Evolutionary conservation across 1,140 invertebrate genomes (phyloP).

Genomic region (Drosophila santomea): DNA sequence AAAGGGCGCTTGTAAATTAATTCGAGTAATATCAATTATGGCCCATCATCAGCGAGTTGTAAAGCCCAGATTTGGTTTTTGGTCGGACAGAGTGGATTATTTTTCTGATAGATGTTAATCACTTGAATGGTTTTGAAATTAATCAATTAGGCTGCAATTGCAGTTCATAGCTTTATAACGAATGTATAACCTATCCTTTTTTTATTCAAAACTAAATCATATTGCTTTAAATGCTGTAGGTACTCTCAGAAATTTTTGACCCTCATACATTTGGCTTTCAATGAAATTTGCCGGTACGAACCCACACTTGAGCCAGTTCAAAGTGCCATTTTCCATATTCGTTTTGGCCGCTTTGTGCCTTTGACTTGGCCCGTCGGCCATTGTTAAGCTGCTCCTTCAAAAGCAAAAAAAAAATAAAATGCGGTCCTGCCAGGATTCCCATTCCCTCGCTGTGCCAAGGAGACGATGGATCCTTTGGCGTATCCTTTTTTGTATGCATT

Average conservation of each 20-base stretch:
- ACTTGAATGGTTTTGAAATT: not conserved
- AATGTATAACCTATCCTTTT: too few species aligned
- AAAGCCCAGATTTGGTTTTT: slow-evolving; percentile 6
- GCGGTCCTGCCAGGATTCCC: slow-evolving; percentile 4
- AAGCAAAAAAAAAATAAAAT: not conserved
- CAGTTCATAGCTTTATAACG: not conserved
- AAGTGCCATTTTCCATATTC: slow-evolving; percentile 36
- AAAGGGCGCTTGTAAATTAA: slow-evolving; percentile 23
- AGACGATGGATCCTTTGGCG: slow-evolving; percentile 39
- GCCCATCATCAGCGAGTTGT: slow-evolving; percentile 27
- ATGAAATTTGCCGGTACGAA: slow-evolving; percentile 9
- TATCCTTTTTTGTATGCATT: slow-evolving; percentile 44
- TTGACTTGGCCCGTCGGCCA: slow-evolving; percentile 35
- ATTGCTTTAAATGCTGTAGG: not conserved
- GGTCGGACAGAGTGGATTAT: not conserved
- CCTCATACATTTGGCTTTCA: slow-evolving; percentile 1
- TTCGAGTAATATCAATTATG: slow-evolving; percentile 40
- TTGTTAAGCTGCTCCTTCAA: slow-evolving; percentile 35
- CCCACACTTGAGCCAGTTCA: slow-evolving; percentile 15
- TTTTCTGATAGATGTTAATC: not conserved
- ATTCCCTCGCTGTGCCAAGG: slow-evolving; percentile 3
- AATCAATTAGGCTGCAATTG: not conserved
- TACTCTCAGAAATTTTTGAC: not conserved
- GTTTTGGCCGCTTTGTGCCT: slow-evolving; percentile 40
- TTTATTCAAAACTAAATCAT: too few species aligned